Evolutionary conservation across 2,797 vertebrate genomes (phyloP), one percentile per base, ranked within the genome.

Genomic region (Philypnodon macrostomus): DNA sequence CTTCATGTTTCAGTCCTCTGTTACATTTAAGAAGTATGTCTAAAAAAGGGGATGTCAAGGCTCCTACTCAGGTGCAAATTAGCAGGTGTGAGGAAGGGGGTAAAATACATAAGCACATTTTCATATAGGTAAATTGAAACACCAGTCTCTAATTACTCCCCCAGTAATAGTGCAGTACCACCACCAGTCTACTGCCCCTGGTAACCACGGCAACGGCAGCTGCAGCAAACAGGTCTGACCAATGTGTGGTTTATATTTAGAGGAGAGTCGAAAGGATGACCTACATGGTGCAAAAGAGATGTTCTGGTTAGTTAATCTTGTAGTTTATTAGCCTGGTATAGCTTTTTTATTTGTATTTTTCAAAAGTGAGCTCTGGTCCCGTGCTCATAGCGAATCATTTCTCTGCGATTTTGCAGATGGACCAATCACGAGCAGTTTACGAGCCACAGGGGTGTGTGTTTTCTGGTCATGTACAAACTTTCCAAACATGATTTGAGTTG

Each of bases 131-230:
- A 47, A 47, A 47, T 47, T 47, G 31, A 47, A 47, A 47, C 44
- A 33, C 33, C 44, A 31, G 16, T 30, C 5, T 19, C 30, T 46
- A 35, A 50, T 50, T 36, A 35, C 44, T 47, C 31, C 44, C 44
- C 31, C 17, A 47, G 44, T 13, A n/a, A n/a, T n/a, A 33, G 44
- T 23, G 31, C 31, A 7, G 12, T 13, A 6, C 14, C 14, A 7
- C n/a, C 7, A 6, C 14, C 32, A 19, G 13, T 13, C 44, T 12
- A 11, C 16, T 21, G 44, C 44, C 18, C 14, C 44, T 16, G 7
- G 44, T 47, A 47, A 47, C 44, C 44, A 47, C 30, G 44, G 44
- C 30, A 33, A 47, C 44, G 29, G 30, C 42, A 46, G 42, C 42
- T 18, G 44, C 17, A 8, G 12, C 29, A 5, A 47, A 33, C 44